Base-by-base conservation (phyloP, 2,113 vertebrate genomes). In the Pogonocichla stellata region DNA sequence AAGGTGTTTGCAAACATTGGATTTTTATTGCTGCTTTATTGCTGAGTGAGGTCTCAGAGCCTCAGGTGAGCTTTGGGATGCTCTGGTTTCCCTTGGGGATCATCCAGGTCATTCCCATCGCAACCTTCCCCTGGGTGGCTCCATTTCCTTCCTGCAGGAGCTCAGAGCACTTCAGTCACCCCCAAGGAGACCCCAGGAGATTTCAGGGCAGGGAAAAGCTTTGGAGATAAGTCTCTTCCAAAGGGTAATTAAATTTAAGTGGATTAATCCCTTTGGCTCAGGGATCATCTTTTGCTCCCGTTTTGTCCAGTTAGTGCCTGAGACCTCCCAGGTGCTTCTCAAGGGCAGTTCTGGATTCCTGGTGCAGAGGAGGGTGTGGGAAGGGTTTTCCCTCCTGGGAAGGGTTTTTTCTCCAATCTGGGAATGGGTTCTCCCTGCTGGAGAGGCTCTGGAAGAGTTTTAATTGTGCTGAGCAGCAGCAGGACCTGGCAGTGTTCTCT, bases 241-340 rank as follows among this genome's bases (percentile, higher is more conserved):
- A 88, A 80, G 11, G 10, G 80, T 96, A 74, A 96, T 94, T 90
- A 58, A 58, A 81, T 88, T 4, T 80, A 65, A 88, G 91, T 91
- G 69, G 19, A 19, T 80, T 91, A 58, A 80, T 93, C 60, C 60
- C 47, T 62, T 54, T 23, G 60, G 72, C 58, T 62, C 51, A 9
- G 54, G 50, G 79, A 73, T 80, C 64, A 34, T 57, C 18, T 1
- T 82, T 57, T 79, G 47, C 72, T 92, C 79, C 1, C 1, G 1
- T 53, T 92, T 62, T 6, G 3, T 79, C 36, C 78, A 17, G 33
- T 9, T 62, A 47, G n/a, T 8, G 2, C 16, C 23, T 17, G 67
- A 75, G 91, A 83, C 62, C 74, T 90, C 79, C 71, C 67, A 26
- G 50, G 36, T 7, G 1, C 40, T 69, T 71, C 61, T 40, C 0